A percentile compares a stretch with the other conserved stretches of the same genome.
Conservation (phyloP, 2,113 vertebrate species). For the Pristiophorus japonicus region DNA sequence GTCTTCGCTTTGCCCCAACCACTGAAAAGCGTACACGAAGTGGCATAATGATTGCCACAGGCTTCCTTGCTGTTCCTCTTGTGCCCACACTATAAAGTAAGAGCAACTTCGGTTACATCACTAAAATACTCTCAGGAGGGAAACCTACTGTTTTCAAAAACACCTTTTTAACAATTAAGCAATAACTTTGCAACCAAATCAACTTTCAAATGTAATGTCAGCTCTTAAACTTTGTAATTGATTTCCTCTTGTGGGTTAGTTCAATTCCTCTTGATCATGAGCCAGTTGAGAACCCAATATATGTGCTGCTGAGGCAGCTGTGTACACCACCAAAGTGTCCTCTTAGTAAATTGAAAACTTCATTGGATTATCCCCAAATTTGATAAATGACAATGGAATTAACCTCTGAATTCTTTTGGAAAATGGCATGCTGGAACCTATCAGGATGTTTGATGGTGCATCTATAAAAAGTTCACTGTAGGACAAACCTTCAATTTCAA, state of each 20-base stretch:
- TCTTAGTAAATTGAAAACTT: background rate
- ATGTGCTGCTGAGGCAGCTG: background rate
- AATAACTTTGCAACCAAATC: background rate
- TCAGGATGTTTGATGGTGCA: background rate
- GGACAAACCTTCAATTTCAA: background rate
- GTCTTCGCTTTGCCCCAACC: background rate
- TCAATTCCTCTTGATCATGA: background rate
- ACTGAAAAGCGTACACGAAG: background rate
- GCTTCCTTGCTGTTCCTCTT: background rate
- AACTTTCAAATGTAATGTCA: background rate
- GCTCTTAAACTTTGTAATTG: background rate
- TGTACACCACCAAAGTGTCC: background rate
- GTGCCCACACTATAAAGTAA: background rate
- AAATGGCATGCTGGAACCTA: background rate
- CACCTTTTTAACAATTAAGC: no score
- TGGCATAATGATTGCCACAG: background rate
- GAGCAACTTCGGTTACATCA: background rate
- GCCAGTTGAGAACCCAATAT: background rate
- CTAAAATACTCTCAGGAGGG: no score
- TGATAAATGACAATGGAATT: constrained; percentile 11
- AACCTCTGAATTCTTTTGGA: background rate
- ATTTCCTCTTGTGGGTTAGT: background rate
- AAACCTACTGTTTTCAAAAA: no score
- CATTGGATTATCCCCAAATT: background rate
- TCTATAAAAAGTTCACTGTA: background rate